These are phyloP conservation scores for Rhynchophorus ferrugineus DNA, from an alignment of 1,140 invertebrate genomes.

Conservation along the genomic window DNA sequence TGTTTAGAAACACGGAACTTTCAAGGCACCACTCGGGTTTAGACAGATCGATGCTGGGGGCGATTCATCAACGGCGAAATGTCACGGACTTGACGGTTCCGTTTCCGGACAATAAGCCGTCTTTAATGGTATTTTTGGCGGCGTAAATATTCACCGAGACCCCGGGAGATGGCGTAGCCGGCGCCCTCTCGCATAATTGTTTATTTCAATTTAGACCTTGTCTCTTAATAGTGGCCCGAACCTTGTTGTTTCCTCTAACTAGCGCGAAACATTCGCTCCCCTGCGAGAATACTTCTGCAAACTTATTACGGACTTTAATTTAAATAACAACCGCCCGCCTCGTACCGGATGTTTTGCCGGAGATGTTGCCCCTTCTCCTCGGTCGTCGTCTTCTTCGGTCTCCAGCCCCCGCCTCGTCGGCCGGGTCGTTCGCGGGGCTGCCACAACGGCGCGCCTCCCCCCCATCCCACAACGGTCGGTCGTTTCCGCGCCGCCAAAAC, in stretches of 20 bases:
- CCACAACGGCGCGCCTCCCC: too few relatives aligned
- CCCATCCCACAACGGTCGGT: too few relatives aligned
- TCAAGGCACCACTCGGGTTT: too few relatives aligned
- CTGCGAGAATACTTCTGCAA: slow-evolving; percentile 34
- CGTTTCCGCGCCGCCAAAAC: too few relatives aligned
- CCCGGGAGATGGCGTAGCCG: background rate
- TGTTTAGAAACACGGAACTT: too few relatives aligned
- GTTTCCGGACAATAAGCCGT: slow-evolving; percentile 11
- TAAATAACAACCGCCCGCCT: slow-evolving; percentile 28
- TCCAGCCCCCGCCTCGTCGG: too few relatives aligned
- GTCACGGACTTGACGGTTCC: too few relatives aligned
- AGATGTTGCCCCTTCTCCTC: slow-evolving; percentile 13
- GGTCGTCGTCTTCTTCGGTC: too few relatives aligned
- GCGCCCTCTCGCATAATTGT: slow-evolving; percentile 32
- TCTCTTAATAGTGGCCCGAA: slow-evolving; percentile 33
- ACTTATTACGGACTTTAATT: slow-evolving; percentile 34
- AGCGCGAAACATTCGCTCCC: slow-evolving; percentile 31
- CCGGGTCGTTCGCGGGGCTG: too few relatives aligned
- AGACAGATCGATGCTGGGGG: too few relatives aligned
- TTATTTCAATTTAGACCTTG: slow-evolving; percentile 34
- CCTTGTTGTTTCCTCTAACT: slow-evolving; percentile 28
- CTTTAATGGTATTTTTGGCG: background rate
- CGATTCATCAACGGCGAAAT: too few relatives aligned
- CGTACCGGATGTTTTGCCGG: slow-evolving; percentile 15
- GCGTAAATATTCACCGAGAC: slow-evolving; percentile 8